Conservation (phyloP, 2,888 invertebrate species). For the Plusia festucae region DNA sequence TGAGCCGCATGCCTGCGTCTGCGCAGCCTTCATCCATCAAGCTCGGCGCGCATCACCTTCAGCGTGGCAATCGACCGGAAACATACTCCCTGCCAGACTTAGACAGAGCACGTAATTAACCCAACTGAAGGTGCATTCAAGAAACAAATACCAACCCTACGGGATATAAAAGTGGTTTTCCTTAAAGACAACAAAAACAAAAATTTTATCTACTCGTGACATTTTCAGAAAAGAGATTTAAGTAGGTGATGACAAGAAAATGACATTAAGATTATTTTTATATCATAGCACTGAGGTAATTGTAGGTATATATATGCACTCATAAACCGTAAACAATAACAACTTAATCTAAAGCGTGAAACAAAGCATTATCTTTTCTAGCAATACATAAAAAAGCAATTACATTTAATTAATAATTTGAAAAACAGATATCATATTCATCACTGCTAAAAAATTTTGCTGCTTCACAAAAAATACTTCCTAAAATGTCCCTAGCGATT, state of each 20-base stretch:
- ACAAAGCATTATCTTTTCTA: slow-evolving; percentile 25
- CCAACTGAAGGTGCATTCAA: slow-evolving; percentile 35
- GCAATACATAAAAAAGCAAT: slow-evolving; percentile 34
- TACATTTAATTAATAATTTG: slow-evolving; percentile 49
- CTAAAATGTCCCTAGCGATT: slow-evolving; percentile 68
- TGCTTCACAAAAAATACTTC: slow-evolving; percentile 61
- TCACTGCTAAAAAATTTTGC: slow-evolving; percentile 37
- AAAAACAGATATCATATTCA: slow-evolving; percentile 42
- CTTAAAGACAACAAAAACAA: not conserved
- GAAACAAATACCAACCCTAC: slow-evolving; percentile 16
- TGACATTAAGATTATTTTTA: slow-evolving; percentile 37
- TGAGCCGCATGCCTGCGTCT: slow-evolving; percentile 80
- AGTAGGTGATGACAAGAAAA: slow-evolving; percentile 30
- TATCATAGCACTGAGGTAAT: slow-evolving; percentile 28
- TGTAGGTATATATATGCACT: slow-evolving; percentile 24
- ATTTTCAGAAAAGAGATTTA: slow-evolving; percentile 25
- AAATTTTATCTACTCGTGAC: not conserved
- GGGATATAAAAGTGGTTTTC: slow-evolving; percentile 31
- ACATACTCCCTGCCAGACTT: slow-evolving; percentile 74
- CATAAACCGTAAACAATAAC: slow-evolving; percentile 30
- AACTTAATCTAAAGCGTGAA: slow-evolving; percentile 23
- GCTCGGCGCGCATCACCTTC: slow-evolving; percentile 86
- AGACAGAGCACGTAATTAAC: slow-evolving; percentile 52
- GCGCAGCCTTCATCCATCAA: slow-evolving; percentile 87
- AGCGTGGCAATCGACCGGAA: slow-evolving; percentile 84